These are phyloP conservation scores for Trichogramma dendrolimi DNA, from an alignment of 2,888 invertebrate species.

Conservation along the genomic window DNA sequence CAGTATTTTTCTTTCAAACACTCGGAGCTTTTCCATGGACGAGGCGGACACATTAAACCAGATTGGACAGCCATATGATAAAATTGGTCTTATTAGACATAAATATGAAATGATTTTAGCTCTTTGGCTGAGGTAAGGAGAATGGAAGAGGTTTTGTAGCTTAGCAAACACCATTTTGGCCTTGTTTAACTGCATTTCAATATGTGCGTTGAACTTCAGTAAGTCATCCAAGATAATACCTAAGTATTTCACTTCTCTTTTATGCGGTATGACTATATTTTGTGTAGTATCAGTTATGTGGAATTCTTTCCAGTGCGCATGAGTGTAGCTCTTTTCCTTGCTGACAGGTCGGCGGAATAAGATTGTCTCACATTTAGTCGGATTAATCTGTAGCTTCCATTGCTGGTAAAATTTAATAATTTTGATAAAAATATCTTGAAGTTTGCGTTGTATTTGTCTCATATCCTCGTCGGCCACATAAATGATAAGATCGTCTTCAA, in stretches of 20 bases:
- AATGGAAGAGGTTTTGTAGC: conserved; percentile 24
- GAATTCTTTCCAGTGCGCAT: conserved; percentile 1
- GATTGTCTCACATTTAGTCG: conserved; percentile 19
- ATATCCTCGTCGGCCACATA: conserved; percentile 4
- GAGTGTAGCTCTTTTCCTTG: background rate
- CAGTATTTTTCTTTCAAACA: too few relatives aligned
- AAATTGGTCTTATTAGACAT: conserved; percentile 24
- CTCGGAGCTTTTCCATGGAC: too few relatives aligned
- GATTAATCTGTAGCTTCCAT: conserved; percentile 20
- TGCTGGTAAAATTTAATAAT: conserved; percentile 7
- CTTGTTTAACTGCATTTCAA: conserved; percentile 26
- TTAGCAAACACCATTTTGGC: conserved; percentile 25
- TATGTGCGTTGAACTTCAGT: conserved; percentile 21
- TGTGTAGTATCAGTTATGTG: background rate
- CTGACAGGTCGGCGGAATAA: conserved; percentile 8
- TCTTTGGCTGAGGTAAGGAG: conserved; percentile 15
- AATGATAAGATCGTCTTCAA: conserved; percentile 16
- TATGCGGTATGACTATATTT: conserved; percentile 15
- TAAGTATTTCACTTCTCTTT: conserved; percentile 28
- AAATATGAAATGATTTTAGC: conserved; percentile 25
- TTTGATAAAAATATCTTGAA: conserved; percentile 16
- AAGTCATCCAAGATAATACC: conserved; percentile 26
- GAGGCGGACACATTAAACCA: too few relatives aligned
- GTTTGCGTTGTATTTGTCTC: background rate
- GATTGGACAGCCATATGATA: conserved; percentile 20